These are phyloP conservation scores for Morone chrysops DNA, from an alignment of 2,113 vertebrate genomes.

Conservation along the genomic window DNA sequence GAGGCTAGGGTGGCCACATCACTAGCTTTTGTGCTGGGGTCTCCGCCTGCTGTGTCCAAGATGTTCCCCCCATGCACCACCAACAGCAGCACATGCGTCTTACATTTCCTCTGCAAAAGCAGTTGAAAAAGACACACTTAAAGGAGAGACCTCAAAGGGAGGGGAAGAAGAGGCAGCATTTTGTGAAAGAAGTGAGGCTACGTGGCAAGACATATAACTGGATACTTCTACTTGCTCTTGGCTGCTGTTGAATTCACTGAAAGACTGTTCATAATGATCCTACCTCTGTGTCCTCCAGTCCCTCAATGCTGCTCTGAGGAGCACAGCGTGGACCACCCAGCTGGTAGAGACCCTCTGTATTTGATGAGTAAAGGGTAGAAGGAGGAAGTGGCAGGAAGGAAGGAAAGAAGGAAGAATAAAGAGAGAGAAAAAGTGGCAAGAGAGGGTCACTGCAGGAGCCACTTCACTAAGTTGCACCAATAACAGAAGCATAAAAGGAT, in stretches of 20 bases:
- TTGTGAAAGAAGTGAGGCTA: neutral
- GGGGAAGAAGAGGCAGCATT: neutral
- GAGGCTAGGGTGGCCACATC: slow-evolving; percentile 91
- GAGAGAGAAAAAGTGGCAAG: slow-evolving; percentile 4
- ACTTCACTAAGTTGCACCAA: slow-evolving; percentile 38
- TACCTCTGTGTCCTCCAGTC: slow-evolving; percentile 92
- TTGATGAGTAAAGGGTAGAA: slow-evolving; percentile 11
- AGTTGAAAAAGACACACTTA: neutral
- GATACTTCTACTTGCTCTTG: neutral
- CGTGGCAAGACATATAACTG: neutral
- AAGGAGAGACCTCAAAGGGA: slow-evolving; percentile 4
- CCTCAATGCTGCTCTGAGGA: slow-evolving; percentile 92
- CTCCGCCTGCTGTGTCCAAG: slow-evolving; percentile 89
- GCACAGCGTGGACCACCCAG: slow-evolving; percentile 87
- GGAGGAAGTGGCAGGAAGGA: neutral
- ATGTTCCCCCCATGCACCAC: slow-evolving; percentile 96
- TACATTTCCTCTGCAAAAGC: slow-evolving; percentile 86
- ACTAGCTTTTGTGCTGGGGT: slow-evolving; percentile 89
- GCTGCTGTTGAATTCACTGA: slow-evolving; percentile 9
- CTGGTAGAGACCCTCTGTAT: slow-evolving; percentile 86
- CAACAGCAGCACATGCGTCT: slow-evolving; percentile 92
- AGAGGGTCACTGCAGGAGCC: slow-evolving; percentile 44
- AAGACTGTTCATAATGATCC: slow-evolving; percentile 4
- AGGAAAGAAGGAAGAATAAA: slow-evolving; percentile 13
- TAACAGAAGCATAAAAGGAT: slow-evolving; percentile 61